Base-by-base conservation (phyloP, 2,113 vertebrate genomes). In the Micromys minutus region DNA sequence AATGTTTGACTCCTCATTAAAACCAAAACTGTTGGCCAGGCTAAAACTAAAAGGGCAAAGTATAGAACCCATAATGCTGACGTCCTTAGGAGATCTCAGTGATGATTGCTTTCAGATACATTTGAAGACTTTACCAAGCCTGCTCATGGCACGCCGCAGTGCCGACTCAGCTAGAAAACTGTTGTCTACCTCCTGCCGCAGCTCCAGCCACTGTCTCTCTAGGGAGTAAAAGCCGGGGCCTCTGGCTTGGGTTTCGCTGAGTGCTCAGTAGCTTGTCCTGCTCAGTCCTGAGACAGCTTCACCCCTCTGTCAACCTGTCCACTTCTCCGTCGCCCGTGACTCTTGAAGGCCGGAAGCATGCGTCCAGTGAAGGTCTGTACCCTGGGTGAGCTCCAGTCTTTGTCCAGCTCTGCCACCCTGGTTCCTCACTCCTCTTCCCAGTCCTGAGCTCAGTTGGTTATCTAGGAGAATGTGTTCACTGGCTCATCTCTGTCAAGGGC, bases 391-490 rank as follows among this genome's bases (percentile, higher is more conserved):
- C n/a, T 59, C 87, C 94, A 99, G 99, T 96, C 99, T 95, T 99
- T 99, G 97, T 97, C 97, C 89, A 99, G 34, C 39, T 55, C 98
- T 81, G 99, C 99, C 9, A 98, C 94, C 84, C 98, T 99, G 26
- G 99, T 98, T 97, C 96, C 99, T 99, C 99, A 99, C 67, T 98
- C 98, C 3, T 99, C 99, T 72, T 99, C 99, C 99, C 99, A 99
- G 34, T 98, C 99, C 85, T 98, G 98, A 76, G 99, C 98, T 99
- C 99, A 99, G 50, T 81, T 99, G 0, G 99, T 99, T 95, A 99
- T 98, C 99, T 99, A 83, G 17, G 80, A 15, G 29, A 81, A 89
- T 0, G 2, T 2, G 5, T 26, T 16, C 47, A 11, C 34, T 12
- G 65, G 3, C 4, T 2, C 42, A 22, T 7, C 10, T 9, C 16